Evolutionary conservation across 1,140 invertebrate genomes (phyloP).

Genomic region (Drosophila sp.): DNA sequence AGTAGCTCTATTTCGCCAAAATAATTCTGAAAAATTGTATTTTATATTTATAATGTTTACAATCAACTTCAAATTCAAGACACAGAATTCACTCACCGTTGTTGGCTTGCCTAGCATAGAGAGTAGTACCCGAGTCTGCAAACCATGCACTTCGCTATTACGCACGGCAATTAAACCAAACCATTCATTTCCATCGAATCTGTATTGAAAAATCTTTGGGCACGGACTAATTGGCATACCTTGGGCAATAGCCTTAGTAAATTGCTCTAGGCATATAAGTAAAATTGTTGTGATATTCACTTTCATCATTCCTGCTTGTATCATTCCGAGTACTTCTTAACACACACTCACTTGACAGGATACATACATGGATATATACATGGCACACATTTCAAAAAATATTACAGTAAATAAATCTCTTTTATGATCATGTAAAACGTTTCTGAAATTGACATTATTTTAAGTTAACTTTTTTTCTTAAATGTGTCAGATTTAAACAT

Average conservation of each 20-base stretch:
- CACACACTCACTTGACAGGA: no score
- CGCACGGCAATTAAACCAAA: slow-evolving; percentile 74
- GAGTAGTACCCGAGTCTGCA: slow-evolving; percentile 76
- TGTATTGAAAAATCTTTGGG: slow-evolving; percentile 81
- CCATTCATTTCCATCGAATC: slow-evolving; percentile 79
- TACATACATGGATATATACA: no score
- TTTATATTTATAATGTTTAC: background rate
- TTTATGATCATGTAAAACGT: no score
- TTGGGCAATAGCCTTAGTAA: slow-evolving; percentile 55
- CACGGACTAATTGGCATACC: slow-evolving; percentile 79
- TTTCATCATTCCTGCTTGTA: slow-evolving; percentile 40
- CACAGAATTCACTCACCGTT: slow-evolving; percentile 54
- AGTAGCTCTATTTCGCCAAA: slow-evolving; percentile 79
- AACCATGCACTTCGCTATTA: slow-evolving; percentile 62
- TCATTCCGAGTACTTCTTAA: background rate
- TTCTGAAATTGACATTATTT: no score
- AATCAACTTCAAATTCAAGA: no score
- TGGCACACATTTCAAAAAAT: no score
- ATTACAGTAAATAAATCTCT: no score
- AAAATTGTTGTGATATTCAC: slow-evolving; percentile 50
- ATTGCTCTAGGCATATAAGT: slow-evolving; percentile 59
- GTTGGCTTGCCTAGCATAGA: slow-evolving; percentile 81
- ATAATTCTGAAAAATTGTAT: slow-evolving; percentile 60
- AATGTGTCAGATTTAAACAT: no score
- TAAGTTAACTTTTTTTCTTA: no score